A percentile compares a stretch with the other conserved stretches of the same genome.
phyloP scores from a whole-genome alignment of 1,140 invertebrate species.

The Drosophila seguyi region DNA sequence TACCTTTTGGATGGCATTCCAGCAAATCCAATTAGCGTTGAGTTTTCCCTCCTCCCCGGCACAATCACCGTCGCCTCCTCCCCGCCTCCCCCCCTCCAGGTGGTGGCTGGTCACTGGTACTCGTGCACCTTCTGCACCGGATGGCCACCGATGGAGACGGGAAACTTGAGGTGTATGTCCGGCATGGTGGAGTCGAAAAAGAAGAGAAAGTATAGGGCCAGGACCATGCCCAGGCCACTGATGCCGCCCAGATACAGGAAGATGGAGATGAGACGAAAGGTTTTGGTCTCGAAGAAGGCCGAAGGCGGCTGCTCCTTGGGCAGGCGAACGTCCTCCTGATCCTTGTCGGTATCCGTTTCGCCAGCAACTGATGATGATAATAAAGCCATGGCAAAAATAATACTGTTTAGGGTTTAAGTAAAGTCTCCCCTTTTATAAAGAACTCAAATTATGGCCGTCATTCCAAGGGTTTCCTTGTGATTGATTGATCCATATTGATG shows the following conservation, averaged over 20 bases:
- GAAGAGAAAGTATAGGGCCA: constrained; percentile 74
- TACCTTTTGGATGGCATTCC: constrained; percentile 14
- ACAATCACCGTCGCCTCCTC: not conserved
- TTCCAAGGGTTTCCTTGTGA: constrained; percentile 21
- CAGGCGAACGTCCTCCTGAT: constrained; percentile 48
- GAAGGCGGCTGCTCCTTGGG: constrained; percentile 59
- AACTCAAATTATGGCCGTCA: constrained; percentile 48
- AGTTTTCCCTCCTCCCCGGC: no score
- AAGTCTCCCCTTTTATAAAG: constrained; percentile 9
- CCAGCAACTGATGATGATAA: no score
- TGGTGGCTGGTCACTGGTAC: constrained; percentile 52
- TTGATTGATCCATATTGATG: constrained; percentile 15
- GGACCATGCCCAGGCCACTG: constrained; percentile 72
- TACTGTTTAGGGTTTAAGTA: not conserved
- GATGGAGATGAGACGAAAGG: constrained; percentile 74
- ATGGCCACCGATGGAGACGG: constrained; percentile 76
- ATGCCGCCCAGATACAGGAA: constrained; percentile 77
- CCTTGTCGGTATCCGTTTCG: no score
- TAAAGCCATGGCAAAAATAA: constrained; percentile 16
- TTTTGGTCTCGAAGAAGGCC: constrained; percentile 74
- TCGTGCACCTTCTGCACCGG: constrained; percentile 80
- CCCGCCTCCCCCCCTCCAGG: not conserved
- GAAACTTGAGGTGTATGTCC: constrained; percentile 79
- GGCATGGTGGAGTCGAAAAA: constrained; percentile 83
- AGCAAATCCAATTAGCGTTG: constrained; percentile 63